Conservation (phyloP, 1,140 invertebrate species). For the Zaprionus taronus region DNA sequence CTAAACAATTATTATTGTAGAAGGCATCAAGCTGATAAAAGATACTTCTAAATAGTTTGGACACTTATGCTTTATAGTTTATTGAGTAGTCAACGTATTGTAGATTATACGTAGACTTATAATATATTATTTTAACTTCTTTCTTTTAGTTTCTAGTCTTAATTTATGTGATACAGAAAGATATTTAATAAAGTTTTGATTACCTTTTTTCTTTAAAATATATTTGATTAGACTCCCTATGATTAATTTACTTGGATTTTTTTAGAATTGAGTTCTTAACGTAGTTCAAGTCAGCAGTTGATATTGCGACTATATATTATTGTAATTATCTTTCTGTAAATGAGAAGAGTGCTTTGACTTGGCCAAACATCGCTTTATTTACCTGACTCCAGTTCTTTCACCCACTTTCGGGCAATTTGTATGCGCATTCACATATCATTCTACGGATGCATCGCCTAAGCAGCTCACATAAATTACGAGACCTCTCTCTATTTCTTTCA, state of each 20-base stretch:
- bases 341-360: no score
- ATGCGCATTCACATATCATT: constrained; percentile 38
- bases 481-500: neutral
- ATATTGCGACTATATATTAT: no score
- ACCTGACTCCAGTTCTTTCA: neutral
- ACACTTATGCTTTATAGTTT: no score
- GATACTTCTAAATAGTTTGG: no score
- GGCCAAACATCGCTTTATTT: neutral
- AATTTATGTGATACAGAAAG: accelerated
- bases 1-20: neutral
- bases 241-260: no score
- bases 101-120: no score
- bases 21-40: neutral
- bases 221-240: neutral
- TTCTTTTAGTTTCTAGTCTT: neutral
- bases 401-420: constrained; percentile 10
- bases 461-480: constrained; percentile 73
- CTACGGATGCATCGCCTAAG: constrained; percentile 50
- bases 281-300: no score
- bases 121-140: neutral
- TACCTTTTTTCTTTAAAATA: neutral
- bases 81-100: no score
- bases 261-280: no score
- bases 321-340: no score
- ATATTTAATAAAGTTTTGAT: neutral